Conservation (phyloP, 92 coral and sea anemone species). For the Parazoanthus darwini region DNA sequence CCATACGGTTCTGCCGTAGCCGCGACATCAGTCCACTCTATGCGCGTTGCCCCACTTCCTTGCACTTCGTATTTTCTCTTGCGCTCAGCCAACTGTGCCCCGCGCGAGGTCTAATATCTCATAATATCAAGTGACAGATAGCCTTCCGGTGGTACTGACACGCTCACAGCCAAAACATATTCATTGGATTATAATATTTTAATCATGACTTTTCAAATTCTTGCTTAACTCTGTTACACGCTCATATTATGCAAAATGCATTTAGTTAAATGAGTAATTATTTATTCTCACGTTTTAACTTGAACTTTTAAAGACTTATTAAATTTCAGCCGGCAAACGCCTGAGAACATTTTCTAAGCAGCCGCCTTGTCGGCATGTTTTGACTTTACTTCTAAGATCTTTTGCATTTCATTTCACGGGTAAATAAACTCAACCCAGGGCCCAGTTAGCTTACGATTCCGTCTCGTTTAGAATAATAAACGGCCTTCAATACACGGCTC, state of each 20-base stretch:
- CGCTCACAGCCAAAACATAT: background rate
- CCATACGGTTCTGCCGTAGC: too few species aligned
- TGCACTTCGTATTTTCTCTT: background rate
- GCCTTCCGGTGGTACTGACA: constrained; percentile 5
- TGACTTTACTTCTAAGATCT: background rate
- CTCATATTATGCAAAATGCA: too few species aligned
- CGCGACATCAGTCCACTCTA: too few species aligned
- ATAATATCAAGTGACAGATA: constrained; percentile 14
- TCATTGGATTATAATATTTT: background rate
- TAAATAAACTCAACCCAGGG: background rate
- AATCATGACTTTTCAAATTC: too few species aligned
- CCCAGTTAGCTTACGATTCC: background rate
- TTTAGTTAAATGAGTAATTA: too few species aligned
- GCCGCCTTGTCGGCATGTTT: background rate
- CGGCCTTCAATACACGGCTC: background rate
- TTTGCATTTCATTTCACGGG: constrained; percentile 3
- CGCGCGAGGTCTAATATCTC: too few species aligned
- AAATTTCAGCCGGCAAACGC: background rate
- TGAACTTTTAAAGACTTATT: too few species aligned
- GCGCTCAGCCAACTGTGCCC: too few species aligned
- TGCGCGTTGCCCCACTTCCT: background rate
- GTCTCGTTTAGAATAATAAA: background rate
- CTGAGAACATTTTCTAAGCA: background rate
- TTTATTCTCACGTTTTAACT: too few species aligned
- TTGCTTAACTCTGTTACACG: too few species aligned